These are phyloP conservation scores for Aphidoletes aphidimyza DNA, from an alignment of 2,888 invertebrate genomes.

Conservation along the genomic window DNA sequence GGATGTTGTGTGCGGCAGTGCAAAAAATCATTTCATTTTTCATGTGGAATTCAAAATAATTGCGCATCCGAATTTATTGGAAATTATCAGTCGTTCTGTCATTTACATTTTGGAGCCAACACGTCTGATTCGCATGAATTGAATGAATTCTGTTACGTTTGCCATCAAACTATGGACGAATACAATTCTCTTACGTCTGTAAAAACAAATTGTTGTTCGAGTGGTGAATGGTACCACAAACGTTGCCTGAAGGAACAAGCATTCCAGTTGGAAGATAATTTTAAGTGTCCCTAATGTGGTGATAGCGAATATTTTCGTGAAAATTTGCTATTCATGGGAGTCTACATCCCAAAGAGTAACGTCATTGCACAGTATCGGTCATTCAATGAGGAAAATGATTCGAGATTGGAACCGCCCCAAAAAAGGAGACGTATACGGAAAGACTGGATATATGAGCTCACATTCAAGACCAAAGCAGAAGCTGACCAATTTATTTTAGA, in stretches of 20 bases:
- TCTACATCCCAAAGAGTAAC: background rate
- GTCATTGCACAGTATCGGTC: background rate
- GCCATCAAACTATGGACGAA: background rate
- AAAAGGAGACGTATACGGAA: background rate
- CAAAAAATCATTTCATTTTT: background rate
- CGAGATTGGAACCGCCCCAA: background rate
- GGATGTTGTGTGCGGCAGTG: background rate
- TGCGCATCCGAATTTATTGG: background rate
- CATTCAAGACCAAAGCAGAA: background rate
- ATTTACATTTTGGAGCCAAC: background rate
- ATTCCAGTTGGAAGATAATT: background rate
- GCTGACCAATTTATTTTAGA: background rate
- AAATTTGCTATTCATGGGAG: background rate
- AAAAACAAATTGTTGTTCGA: no score
- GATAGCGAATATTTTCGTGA: background rate
- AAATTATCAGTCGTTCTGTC: background rate
- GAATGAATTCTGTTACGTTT: background rate
- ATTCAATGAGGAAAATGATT: background rate
- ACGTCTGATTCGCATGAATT: background rate
- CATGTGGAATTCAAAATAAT: background rate
- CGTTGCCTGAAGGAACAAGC: background rate
- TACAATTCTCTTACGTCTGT: no score
- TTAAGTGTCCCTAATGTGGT: background rate
- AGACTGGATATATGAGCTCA: background rate
- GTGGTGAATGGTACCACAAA: slow-evolving; percentile 17